Conservation (phyloP, 2,113 vertebrate genomes). For the Tragelaphus scriptus region DNA sequence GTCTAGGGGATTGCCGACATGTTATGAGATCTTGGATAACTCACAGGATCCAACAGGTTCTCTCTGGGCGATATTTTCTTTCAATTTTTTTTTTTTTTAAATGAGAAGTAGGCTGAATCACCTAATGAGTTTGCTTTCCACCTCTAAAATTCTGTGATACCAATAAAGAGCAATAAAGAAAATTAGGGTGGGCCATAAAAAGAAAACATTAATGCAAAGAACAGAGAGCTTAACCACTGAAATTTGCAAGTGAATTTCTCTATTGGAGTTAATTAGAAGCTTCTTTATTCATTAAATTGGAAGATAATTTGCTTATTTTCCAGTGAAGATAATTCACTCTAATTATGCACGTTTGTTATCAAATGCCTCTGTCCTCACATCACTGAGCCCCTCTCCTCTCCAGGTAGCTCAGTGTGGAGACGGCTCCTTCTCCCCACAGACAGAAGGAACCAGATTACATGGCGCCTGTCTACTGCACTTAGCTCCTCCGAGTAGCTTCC, state of each 20-base stretch:
- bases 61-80: background rate
- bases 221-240: constrained; percentile 25
- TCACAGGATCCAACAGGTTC: background rate
- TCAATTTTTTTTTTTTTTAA: background rate
- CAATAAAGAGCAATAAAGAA: background rate
- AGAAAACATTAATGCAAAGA: constrained; percentile 31
- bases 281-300: constrained; percentile 56
- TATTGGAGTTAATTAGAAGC: constrained; percentile 48
- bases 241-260: constrained; percentile 51
- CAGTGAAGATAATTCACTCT: constrained; percentile 28
- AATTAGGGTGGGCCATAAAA: background rate
- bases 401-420: background rate
- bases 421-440: background rate
- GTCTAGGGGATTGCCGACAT: background rate
- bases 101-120: background rate
- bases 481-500: background rate
- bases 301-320: constrained; percentile 64
- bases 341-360: constrained; percentile 14
- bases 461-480: background rate
- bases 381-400: background rate
- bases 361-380: background rate
- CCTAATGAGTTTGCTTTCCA: background rate
- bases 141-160: constrained; percentile 10
- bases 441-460: background rate
- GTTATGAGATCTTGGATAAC: background rate